These are phyloP conservation scores for Ornithoptera alexandrae DNA, from an alignment of 2,888 invertebrate genomes.

Conservation along the genomic window DNA sequence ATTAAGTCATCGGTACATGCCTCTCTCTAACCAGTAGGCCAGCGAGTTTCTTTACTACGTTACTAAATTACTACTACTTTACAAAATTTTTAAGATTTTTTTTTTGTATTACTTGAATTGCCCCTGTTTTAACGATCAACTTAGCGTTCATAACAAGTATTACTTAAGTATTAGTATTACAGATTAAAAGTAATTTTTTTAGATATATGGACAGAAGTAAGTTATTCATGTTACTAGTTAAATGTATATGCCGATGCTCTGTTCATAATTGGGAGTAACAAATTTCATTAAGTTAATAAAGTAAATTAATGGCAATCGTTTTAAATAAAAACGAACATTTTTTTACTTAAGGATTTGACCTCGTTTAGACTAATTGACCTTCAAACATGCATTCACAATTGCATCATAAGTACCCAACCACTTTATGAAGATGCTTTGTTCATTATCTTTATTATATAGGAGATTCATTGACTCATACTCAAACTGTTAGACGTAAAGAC, in stretches of 20 bases:
- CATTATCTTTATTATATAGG: background rate
- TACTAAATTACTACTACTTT: no score
- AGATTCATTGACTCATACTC: no score
- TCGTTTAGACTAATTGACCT: conserved; percentile 9
- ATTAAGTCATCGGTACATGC: no score
- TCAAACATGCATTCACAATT: background rate
- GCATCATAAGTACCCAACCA: background rate
- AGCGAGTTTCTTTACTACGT: no score
- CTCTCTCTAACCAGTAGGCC: no score
- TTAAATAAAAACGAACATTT: background rate
- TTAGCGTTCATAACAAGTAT: no score
- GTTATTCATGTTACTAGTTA: background rate
- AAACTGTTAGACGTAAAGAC: no score
- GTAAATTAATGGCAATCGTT: background rate
- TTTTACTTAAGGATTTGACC: conserved; percentile 13
- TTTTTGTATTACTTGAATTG: background rate
- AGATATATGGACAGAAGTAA: no score
- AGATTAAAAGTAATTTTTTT: no score
- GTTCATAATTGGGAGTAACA: background rate
- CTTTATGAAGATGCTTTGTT: background rate
- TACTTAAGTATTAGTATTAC: no score
- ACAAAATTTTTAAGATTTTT: no score
- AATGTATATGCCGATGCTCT: background rate
- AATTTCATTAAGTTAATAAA: background rate
- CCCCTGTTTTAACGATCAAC: no score